Conservation (phyloP, 1,140 invertebrate genomes). For the Trichogramma pretiosum region DNA sequence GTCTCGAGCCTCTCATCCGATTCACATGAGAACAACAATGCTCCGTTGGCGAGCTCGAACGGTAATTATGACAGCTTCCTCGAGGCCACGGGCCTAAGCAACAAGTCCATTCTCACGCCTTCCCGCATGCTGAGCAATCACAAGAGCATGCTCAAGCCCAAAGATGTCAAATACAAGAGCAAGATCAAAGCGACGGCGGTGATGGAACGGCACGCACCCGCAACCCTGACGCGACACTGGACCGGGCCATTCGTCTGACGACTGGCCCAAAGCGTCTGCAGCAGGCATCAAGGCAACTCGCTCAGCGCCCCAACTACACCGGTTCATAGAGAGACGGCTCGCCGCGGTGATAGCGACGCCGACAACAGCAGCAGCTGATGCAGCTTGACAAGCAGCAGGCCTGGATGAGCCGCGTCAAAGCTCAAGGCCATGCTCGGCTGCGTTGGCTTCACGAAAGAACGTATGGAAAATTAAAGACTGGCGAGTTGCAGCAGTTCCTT, state of each 20-base stretch:
- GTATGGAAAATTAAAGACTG: no score
- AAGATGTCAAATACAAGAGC: conserved; percentile 59
- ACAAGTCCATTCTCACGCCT: conserved; percentile 69
- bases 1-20: background rate
- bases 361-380: background rate
- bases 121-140: conserved; percentile 64
- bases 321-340: conserved; percentile 8
- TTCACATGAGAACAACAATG: conserved; percentile 5
- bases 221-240: conserved; percentile 39
- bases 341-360: background rate
- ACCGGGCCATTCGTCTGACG: conserved; percentile 47
- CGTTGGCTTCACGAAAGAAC: no score
- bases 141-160: conserved; percentile 66
- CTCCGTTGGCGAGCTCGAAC: conserved; percentile 20
- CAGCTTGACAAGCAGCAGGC: no score
- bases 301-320: no score
- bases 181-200: conserved; percentile 40
- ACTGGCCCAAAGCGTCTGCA: conserved; percentile 19
- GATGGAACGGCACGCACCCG: conserved; percentile 33
- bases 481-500: no score
- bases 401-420: no score
- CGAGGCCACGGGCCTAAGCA: conserved; percentile 70
- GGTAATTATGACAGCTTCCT: conserved; percentile 59
- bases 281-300: background rate
- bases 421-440: no score